phyloP scores from a whole-genome alignment of 2,113 vertebrate genomes.

The Falco punctatus region DNA sequence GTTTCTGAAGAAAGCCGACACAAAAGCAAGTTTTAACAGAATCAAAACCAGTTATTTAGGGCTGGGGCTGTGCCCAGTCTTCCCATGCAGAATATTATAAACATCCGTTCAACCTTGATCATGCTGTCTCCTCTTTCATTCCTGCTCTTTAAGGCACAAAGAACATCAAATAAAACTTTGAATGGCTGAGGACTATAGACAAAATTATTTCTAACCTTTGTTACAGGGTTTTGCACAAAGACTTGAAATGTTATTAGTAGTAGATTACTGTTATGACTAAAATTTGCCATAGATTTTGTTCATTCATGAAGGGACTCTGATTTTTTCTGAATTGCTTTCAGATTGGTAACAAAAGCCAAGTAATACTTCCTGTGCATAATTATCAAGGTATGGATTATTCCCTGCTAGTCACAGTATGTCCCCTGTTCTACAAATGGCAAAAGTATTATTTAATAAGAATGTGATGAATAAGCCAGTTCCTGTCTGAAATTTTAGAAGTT shows the following conservation, averaged over 20 bases:
- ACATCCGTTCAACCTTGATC: not conserved
- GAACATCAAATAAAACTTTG: not conserved
- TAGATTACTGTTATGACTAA: not conserved
- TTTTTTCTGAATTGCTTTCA: not conserved
- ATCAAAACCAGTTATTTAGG: not conserved
- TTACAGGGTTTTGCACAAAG: not conserved
- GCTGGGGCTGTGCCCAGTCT: not conserved
- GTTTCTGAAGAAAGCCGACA: not conserved
- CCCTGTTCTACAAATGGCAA: not conserved
- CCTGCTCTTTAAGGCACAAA: not conserved
- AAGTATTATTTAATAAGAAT: not conserved
- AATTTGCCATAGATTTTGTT: not conserved
- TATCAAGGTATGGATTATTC: not conserved
- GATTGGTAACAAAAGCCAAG: not conserved
- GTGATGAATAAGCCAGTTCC: not conserved
- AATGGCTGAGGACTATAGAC: not conserved
- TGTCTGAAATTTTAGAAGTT: not conserved
- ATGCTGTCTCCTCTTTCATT: not conserved
- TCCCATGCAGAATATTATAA: not conserved
- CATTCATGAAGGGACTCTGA: not conserved
- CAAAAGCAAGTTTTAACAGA: not conserved
- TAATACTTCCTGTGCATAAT: not conserved
- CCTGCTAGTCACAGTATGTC: not conserved
- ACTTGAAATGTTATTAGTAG: not conserved
- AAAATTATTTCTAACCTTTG: not conserved